Conservation (phyloP, 2,113 vertebrate species). For the Arizona elegans region DNA sequence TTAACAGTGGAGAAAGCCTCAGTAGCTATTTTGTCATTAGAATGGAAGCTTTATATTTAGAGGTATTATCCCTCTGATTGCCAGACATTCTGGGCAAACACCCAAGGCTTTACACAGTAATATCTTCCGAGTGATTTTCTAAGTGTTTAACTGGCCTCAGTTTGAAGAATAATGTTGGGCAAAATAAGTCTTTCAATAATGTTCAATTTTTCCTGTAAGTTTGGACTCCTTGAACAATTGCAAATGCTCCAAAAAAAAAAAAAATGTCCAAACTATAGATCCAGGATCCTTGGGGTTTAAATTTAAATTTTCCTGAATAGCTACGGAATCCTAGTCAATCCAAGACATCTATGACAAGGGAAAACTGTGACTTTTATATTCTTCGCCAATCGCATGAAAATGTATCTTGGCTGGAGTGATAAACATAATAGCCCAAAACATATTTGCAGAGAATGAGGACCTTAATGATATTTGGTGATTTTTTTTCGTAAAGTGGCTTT, state of each 20-base stretch:
- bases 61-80: neutral
- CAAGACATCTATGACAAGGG: neutral
- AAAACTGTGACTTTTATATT: neutral
- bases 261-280: neutral
- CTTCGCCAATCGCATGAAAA: neutral
- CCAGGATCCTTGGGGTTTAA: neutral
- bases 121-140: neutral
- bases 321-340: neutral
- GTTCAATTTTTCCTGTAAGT: neutral
- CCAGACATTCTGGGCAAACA: neutral
- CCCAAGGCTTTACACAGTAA: neutral
- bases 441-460: too few relatives aligned
- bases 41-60: neutral
- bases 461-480: neutral
- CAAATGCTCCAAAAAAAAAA: neutral
- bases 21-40: neutral
- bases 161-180: neutral
- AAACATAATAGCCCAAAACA: neutral
- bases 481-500: neutral
- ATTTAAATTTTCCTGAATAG: neutral
- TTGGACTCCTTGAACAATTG: neutral
- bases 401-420: neutral
- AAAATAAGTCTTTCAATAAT: neutral
- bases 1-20: neutral
- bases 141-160: neutral